Evolutionary conservation across 2,113 vertebrate species (phyloP).

Genomic region (Dipodomys spectabilis): DNA sequence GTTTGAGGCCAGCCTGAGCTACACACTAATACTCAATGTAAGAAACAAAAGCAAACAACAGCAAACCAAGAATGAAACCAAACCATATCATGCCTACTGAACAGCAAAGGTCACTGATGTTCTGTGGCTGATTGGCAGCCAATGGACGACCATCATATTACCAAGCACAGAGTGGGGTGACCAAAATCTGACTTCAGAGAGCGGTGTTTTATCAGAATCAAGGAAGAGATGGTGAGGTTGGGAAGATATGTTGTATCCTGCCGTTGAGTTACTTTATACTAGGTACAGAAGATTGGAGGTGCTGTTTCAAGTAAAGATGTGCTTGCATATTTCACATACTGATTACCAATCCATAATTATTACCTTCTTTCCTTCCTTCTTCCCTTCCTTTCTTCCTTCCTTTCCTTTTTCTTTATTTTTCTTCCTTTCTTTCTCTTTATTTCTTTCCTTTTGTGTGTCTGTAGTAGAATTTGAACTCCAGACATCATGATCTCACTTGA

Average conservation of each 20-base stretch:
- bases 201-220: background rate
- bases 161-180: background rate
- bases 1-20: background rate
- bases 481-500: too few species aligned
- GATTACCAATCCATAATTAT: background rate
- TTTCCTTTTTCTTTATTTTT: too few species aligned
- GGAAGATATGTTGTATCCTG: background rate
- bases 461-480: too few species aligned
- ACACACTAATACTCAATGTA: background rate
- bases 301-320: background rate
- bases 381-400: too few species aligned
- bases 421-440: too few species aligned
- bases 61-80: background rate
- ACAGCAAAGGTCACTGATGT: background rate
- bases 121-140: background rate
- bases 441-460: too few species aligned
- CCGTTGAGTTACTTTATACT: too few species aligned
- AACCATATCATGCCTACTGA: background rate
- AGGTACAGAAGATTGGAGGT: background rate
- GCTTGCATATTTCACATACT: background rate
- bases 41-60: too few species aligned
- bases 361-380: too few species aligned
- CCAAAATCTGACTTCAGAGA: too few species aligned
- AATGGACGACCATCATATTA: too few species aligned
- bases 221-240: background rate